Base-by-base conservation (phyloP, 2,113 vertebrate genomes). In the Ptilorrhoa leucosticta region DNA sequence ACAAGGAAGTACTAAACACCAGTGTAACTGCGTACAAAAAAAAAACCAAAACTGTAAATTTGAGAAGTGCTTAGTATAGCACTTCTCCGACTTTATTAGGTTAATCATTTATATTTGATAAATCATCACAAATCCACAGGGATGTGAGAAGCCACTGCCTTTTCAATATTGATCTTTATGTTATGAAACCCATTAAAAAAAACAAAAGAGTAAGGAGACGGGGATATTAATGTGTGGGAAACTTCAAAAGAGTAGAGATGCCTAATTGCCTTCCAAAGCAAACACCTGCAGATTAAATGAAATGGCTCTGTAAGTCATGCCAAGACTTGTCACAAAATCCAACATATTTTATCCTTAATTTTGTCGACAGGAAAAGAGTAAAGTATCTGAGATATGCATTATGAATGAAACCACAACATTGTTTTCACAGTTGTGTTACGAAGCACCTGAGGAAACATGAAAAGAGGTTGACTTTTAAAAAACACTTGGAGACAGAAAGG, bases 221-320 rank as follows among this genome's bases (percentile, higher is more conserved):
- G 17, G 8, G 51, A 78, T 78, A 87, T 56, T 35, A 79, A 80
- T 80, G 77, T 18, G 61, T 7, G 23, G n/a, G 30, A 79, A 93
- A 87, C 40, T 89, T 95, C 40, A 88, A 69, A 87, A 66, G 44
- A 47, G 44, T 2, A 60, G 13, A 73, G n/a, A 54, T 72, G 65
- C 21, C 30, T 71, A 78, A 81, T 66, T 82, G 73, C 51, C 39
- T 96, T 96, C 90, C 82, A 92, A 87, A 76, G 35, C 24, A 94
- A 96, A 92, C n/a, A 90, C n/a, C 28, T 83, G 44, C 51, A 89
- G 57, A 83, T 60, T 53, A 83, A 76, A 64, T 33, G 6, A 87
- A 88, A 93, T 8, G 18, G 20, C 7, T 92, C 76, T 61, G 3
- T 48, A 93, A 77, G 11, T 70, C 40, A 24, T 22, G 70, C 75